Base-by-base conservation (phyloP, 2,113 vertebrate species). In the Callaeas wilsoni region DNA sequence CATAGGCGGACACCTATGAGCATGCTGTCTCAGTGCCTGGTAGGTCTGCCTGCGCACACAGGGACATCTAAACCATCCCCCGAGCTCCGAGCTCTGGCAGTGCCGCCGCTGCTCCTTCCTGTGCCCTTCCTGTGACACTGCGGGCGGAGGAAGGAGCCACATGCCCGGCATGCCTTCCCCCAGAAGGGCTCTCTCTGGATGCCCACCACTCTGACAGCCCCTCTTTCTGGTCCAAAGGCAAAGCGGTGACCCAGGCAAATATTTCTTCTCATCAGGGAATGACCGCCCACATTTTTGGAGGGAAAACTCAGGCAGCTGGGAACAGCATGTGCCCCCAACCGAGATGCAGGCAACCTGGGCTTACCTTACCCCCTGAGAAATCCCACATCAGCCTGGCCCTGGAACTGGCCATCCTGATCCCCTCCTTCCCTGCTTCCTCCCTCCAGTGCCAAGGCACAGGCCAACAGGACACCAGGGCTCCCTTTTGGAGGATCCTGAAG, bases 1-100 rank as follows among this genome's bases (percentile, higher is more conserved):
- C 4, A 0, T 1, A 14, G 70, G 29, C 49, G 5, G 79, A 49
- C 0, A 0, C 13, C 41, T n/a, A n/a, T n/a, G n/a, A n/a, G 8
- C 57, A 10, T 0, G 1, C 33, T n/a, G 50, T 60, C 33, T 50
- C 49, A 37, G 2, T 2, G 10, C 46, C 55, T 17, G 32, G n/a
- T 30, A 7, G 3, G 9, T 39, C 47, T 41, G 55, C 16, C 25
- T 6, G 46, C 0, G 0, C 14, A 3, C 9, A 5, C 7, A 1
- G 46, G 17, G 37, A 22, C 4, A 8, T 12, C 49, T 15, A 4
- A 65, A 20, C 9, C 46, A 32, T 32, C 1, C 33, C 16, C 20
- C 2, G 2, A 32, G 37, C 23, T n/a, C 50, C n/a, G 35, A 0
- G 7, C 50, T 62, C 6, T 1, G 47, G 13, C 37, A 41, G 9